Evolutionary conservation across 2,797 vertebrate genomes (phyloP).

Genomic region (Chrysocyon brachyurus): DNA sequence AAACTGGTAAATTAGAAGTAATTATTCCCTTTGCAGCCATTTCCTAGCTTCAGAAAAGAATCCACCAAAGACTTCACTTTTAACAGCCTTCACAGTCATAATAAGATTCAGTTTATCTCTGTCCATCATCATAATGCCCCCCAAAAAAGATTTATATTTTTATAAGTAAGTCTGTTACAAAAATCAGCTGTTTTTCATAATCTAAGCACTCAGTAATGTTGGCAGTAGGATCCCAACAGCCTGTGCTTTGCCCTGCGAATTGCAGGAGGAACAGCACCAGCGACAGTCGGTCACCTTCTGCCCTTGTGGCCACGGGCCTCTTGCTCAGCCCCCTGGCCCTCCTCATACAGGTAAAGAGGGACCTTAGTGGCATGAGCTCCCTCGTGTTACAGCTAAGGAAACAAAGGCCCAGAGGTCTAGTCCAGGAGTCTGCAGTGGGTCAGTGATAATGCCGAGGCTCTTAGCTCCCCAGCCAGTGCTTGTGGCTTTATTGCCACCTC

Average conservation of each 20-base stretch:
- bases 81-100: slow-evolving; percentile 30
- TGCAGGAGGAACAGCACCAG: not conserved
- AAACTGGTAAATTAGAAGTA: slow-evolving; percentile 68
- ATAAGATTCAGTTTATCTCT: slow-evolving; percentile 29
- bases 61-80: slow-evolving; percentile 33
- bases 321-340: not conserved
- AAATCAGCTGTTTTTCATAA: not conserved
- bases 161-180: not conserved
- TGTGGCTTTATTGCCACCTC: not conserved
- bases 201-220: not conserved
- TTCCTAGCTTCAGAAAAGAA: slow-evolving; percentile 69
- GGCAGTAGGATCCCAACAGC: not conserved
- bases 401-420: not conserved
- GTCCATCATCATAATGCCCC: not conserved
- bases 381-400: not conserved
- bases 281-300: not conserved
- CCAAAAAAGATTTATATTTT: not conserved
- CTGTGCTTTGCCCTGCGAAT: not conserved
- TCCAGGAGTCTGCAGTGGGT: not conserved
- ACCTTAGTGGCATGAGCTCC: not conserved
- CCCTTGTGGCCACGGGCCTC: not conserved
- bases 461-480: not conserved
- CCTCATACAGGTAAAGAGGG: not conserved
- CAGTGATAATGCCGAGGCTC: too few species aligned
- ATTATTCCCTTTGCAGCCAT: slow-evolving; percentile 69